These are phyloP conservation scores for Anthopleura xanthogrammica DNA, from an alignment of 92 coral and sea anemone species.

Conservation along the genomic window DNA sequence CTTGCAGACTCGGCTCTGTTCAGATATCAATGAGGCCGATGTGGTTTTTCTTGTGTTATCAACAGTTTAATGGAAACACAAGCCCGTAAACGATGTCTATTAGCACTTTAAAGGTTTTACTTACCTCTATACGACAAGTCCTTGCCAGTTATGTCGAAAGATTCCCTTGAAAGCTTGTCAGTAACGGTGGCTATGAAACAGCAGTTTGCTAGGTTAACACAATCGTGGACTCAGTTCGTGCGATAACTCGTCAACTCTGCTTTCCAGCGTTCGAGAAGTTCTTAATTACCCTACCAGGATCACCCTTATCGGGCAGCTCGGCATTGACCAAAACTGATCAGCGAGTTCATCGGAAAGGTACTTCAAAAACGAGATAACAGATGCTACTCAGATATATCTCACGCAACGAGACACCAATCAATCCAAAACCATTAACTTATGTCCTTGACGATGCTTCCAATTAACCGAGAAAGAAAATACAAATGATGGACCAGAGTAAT, in stretches of 20 bases:
- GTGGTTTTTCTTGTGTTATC: conserved; percentile 26
- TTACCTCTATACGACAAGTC: conserved; percentile 3
- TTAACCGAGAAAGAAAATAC: conserved; percentile 8
- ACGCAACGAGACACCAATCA: conserved; percentile 21
- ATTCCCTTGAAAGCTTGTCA: conserved; percentile 20
- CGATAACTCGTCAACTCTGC: conserved; percentile 29
- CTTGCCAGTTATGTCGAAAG: conserved; percentile 14
- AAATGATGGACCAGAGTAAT: neutral
- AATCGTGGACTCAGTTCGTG: conserved; percentile 21
- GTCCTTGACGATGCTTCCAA: conserved; percentile 13
- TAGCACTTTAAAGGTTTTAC: conserved; percentile 13
- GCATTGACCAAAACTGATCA: conserved; percentile 23
- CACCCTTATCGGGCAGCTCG: conserved; percentile 31
- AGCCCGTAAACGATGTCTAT: conserved; percentile 3
- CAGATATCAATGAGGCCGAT: neutral
- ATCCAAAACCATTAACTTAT: conserved; percentile 2
- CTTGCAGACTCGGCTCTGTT: conserved; percentile 16
- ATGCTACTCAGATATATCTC: neutral
- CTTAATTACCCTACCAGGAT: conserved; percentile 33
- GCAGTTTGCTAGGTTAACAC: conserved; percentile 13
- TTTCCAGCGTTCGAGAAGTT: conserved; percentile 22
- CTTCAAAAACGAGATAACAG: conserved; percentile 25
- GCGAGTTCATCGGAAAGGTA: conserved; percentile 11
- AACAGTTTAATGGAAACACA: conserved; percentile 9
- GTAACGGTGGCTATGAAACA: conserved; percentile 14